Base-by-base conservation (phyloP, 2,113 vertebrate species). In the Dasypus novemcinctus region DNA sequence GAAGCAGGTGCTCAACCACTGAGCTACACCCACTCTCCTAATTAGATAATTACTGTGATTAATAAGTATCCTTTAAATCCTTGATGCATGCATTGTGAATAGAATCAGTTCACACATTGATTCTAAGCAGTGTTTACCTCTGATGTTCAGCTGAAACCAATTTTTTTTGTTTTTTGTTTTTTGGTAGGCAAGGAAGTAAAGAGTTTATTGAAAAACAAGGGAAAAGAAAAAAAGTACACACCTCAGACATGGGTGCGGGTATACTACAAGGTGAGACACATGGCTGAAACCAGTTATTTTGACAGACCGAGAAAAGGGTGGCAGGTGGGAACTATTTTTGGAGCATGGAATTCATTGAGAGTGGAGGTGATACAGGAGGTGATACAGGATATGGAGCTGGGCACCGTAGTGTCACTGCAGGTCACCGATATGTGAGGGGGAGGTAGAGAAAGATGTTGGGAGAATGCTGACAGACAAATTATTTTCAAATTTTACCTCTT, bases 261-360 rank as follows among this genome's bases (percentile, higher is more conserved):
- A n/a, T n/a, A n/a, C n/a, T n/a, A n/a, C n/a, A n/a, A n/a, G n/a
- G n/a, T n/a, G n/a, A n/a, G n/a, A n/a, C n/a, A n/a, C n/a, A n/a
- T n/a, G n/a, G n/a, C n/a, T 93, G 71, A 74, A 75, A 80, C 46
- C 49, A 79, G 33, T 71, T 94, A 18, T 69, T 21, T 84, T 59
- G 82, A 85, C 89, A 95, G 31, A 76, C 72, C 61, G 69, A 87
- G 78, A 85, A 71, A 59, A 33, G 82, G 71, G 66, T 52, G 10
- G 31, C 87, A 91, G 43, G 54, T 72, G 76, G 31, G 71, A 82
- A 43, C n/a, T 57, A 31, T 63, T 95, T 96, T 94, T 75, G 80
- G 63, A 87, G 69, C 49, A 68, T 31, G 41, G 61, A 38, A 75
- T 66, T 59, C 43, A n/a, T 29, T 12, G 36, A 84, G 49, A 61